A percentile compares a stretch with the other conserved stretches of the same genome.
These are phyloP conservation scores for Falco concolor DNA, from an alignment of 2,797 vertebrate species.

Conservation along the genomic window DNA sequence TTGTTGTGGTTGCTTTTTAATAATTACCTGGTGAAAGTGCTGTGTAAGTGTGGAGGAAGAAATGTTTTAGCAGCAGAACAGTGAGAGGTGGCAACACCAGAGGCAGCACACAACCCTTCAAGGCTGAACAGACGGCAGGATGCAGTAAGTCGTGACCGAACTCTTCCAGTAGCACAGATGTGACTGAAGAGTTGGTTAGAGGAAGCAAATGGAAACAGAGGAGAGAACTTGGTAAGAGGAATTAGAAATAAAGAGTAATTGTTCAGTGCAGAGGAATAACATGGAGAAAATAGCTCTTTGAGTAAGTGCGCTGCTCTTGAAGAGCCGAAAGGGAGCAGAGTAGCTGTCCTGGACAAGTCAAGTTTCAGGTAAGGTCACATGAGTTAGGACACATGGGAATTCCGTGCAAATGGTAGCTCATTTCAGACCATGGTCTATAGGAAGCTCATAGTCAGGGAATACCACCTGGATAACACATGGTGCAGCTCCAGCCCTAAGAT, in stretches of 20 bases:
- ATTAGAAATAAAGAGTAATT: not conserved
- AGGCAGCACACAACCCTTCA: not conserved
- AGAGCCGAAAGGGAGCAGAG: not conserved
- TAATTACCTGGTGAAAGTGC: not conserved
- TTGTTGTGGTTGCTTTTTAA: not conserved
- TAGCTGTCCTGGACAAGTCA: not conserved
- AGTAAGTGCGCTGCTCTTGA: not conserved
- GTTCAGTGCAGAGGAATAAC: not conserved
- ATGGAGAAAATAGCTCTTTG: not conserved
- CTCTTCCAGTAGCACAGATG: not conserved
- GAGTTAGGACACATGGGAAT: not conserved
- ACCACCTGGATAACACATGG: rapidly evolving
- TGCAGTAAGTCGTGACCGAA: not conserved
- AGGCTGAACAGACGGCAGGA: not conserved
- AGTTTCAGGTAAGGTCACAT: not conserved
- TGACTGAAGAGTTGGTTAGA: not conserved
- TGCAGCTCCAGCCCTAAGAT: not conserved
- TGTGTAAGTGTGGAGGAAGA: not conserved
- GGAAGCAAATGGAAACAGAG: not conserved
- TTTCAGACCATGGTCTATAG: not conserved
- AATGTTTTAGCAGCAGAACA: not conserved
- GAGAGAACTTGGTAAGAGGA: not conserved
- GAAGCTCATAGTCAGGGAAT: not conserved
- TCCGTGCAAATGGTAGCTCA: not conserved
- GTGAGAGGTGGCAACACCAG: not conserved